Evolutionary conservation across 2,797 vertebrate species (phyloP).

Genomic region (Liasis olivaceus): DNA sequence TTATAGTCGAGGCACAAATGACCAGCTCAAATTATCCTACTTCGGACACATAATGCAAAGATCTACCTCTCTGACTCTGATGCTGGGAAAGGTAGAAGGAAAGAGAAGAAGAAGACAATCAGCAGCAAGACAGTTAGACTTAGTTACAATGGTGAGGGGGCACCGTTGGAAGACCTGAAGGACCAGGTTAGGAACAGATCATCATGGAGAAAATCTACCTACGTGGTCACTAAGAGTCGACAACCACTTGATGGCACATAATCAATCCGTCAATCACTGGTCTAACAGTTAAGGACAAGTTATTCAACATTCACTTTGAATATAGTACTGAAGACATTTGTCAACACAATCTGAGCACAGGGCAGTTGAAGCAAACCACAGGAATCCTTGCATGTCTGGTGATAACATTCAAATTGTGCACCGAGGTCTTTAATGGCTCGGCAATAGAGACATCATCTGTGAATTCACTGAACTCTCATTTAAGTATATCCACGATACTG

Average conservation of each 20-base stretch:
- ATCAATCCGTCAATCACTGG: background rate
- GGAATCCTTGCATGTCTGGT: constrained; percentile 93
- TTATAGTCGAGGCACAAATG: too few relatives aligned
- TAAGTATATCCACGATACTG: background rate
- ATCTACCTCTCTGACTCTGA: too few relatives aligned
- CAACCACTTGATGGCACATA: background rate
- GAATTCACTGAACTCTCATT: background rate
- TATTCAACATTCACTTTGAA: background rate
- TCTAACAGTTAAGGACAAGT: background rate
- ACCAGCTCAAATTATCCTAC: too few relatives aligned
- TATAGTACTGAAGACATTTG: constrained; percentile 89
- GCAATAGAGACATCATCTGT: background rate
- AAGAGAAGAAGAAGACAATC: background rate
- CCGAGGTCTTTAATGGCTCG: constrained; percentile 87
- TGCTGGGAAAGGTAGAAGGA: background rate
- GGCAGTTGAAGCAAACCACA: constrained; percentile 76
- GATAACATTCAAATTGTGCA: constrained; percentile 91
- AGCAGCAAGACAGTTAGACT: background rate
- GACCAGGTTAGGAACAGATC: background rate
- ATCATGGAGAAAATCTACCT: background rate
- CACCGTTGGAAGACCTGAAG: background rate
- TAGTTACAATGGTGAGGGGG: background rate
- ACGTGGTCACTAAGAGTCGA: background rate
- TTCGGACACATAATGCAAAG: too few relatives aligned
- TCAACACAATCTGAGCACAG: constrained; percentile 78